phyloP scores from a whole-genome alignment of 1,140 invertebrate species.

The Rhopalosiphum maidis region DNA sequence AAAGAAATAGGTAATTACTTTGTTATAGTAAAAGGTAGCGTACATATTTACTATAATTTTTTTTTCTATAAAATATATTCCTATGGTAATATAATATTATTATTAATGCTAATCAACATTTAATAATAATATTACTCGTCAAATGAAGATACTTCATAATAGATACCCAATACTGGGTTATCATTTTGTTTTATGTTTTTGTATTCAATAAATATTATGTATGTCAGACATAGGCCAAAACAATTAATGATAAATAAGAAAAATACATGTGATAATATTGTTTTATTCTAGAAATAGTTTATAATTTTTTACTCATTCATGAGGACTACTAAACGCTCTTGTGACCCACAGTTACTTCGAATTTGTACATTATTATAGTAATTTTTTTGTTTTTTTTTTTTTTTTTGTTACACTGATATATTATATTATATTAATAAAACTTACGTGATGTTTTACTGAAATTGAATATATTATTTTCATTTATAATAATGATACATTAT shows the following conservation, averaged over 20 bases:
- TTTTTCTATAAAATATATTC: neutral
- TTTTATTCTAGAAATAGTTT: constrained; percentile 9
- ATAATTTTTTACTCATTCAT: neutral
- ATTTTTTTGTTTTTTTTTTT: neutral
- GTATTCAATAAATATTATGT: neutral
- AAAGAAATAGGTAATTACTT: neutral
- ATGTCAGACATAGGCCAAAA: neutral
- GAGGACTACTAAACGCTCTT: neutral
- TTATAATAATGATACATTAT: neutral
- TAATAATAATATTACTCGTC: neutral
- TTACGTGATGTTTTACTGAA: constrained; percentile 11
- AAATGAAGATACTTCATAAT: neutral
- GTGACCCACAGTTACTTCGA: neutral
- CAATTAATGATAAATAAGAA: neutral
- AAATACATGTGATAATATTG: constrained; percentile 31
- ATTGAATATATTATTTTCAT: neutral
- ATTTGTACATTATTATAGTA: constrained; percentile 3
- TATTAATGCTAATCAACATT: neutral
- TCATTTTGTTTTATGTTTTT: too few relatives aligned
- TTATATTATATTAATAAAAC: constrained; percentile 37
- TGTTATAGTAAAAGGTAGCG: neutral
- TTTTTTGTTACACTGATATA: constrained; percentile 10
- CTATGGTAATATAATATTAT: neutral
- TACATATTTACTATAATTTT: neutral
- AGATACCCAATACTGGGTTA: neutral